A percentile compares a stretch with the other conserved stretches of the same genome.
phyloP scores from a whole-genome alignment of 2,113 vertebrate species.

The human (Homo sapiens) region GRCh38 chr4:159320001-159320500 shows the following conservation, averaged over 20 bases:
- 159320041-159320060: background rate
- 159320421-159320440: background rate
- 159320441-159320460: background rate
- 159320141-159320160: background rate
- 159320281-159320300: background rate
- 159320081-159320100: background rate
- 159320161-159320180: background rate
- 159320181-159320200: background rate
- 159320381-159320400: background rate
- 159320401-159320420: constrained; percentile 1
- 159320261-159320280: background rate
- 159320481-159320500: background rate
- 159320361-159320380: background rate
- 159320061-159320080: background rate
- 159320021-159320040: constrained; percentile 1
- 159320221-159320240: background rate
- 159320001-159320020: background rate
- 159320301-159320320: background rate
- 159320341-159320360: background rate
- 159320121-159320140: background rate
- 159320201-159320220: background rate
- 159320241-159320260: background rate
- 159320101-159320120: background rate
- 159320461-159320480: background rate
- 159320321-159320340: background rate